Percentiles rank a stretch among this genome's conserved stretches.
Conservation (phyloP, 2,113 vertebrate genomes). For the Xiphophorus maculatus region DNA sequence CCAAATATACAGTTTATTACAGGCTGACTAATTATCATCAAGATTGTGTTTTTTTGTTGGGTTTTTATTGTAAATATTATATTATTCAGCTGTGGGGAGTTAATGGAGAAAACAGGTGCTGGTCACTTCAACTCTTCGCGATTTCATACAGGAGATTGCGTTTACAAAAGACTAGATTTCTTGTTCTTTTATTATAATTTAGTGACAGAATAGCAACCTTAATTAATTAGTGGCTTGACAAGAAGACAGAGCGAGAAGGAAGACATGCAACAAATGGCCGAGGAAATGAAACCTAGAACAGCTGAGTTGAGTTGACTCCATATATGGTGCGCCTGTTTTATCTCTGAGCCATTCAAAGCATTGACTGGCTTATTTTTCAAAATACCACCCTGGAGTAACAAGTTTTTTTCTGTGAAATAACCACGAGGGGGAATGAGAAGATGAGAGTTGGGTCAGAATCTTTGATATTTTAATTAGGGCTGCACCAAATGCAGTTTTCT, state of each 20-base stretch:
- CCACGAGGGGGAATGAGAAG: no score
- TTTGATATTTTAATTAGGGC: no score
- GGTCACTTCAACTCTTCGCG: no score
- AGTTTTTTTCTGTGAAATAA: not conserved
- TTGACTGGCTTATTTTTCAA: not conserved
- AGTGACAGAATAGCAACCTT: no score
- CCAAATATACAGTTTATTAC: not conserved
- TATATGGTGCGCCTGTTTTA: not conserved
- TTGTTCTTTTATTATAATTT: not conserved
- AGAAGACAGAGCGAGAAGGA: not conserved
- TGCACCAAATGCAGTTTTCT: no score
- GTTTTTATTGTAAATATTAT: no score
- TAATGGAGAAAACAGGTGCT: not conserved
- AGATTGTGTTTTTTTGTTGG: not conserved
- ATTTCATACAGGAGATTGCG: not conserved
- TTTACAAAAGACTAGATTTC: not conserved
- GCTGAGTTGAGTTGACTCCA: not conserved
- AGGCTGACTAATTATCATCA: not conserved
- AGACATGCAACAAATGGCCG: not conserved
- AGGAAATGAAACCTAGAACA: not conserved
- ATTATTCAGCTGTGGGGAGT: not conserved
- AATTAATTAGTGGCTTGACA: not conserved
- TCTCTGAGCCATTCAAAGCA: not conserved
- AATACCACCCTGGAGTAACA: not conserved
- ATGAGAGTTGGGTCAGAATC: no score